Percentiles rank a stretch among this genome's conserved stretches.
These are phyloP conservation scores for Chloroceryle inda DNA, from an alignment of 2,797 vertebrate genomes.

Conservation along the genomic window DNA sequence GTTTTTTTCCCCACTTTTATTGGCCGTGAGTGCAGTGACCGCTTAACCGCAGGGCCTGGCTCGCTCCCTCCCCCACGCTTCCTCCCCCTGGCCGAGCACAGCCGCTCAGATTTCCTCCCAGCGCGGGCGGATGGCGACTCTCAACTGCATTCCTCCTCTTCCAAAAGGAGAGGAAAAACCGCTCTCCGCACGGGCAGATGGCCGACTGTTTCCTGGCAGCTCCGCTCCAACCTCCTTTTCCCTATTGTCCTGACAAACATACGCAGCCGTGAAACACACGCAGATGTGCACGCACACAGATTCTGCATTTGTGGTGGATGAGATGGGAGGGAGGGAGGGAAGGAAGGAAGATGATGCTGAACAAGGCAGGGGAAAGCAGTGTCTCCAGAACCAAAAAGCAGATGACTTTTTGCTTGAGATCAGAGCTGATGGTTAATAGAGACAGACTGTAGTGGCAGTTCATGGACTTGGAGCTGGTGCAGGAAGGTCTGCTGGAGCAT, in stretches of 20 bases:
- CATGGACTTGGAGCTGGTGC: not conserved
- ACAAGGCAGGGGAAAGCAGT: accelerated
- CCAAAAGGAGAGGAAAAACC: conserved; percentile 49
- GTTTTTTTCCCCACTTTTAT: not conserved
- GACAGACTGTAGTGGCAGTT: not conserved
- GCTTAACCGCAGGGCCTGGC: not conserved
- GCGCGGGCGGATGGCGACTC: conserved; percentile 39
- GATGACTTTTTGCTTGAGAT: not conserved
- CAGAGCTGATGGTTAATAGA: not conserved
- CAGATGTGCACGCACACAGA: not conserved
- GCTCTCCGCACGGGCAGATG: conserved; percentile 4
- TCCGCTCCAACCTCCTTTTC: not conserved
- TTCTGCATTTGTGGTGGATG: not conserved
- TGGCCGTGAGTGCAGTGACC: conserved; percentile 47
- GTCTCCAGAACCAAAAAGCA: not conserved
- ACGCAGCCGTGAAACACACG: not conserved
- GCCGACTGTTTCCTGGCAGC: conserved; percentile 59
- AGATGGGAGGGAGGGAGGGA: not conserved
- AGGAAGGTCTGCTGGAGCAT: not conserved
- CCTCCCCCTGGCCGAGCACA: conserved; percentile 25
- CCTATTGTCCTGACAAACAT: conserved; percentile 48
- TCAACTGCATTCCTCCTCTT: conserved; percentile 12
- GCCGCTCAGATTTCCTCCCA: conserved; percentile 63
- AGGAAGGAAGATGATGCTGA: not conserved
- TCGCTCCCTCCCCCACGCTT: conserved; percentile 50